Conservation (phyloP, 2,113 vertebrate species). For the Ascaphus truei region DNA sequence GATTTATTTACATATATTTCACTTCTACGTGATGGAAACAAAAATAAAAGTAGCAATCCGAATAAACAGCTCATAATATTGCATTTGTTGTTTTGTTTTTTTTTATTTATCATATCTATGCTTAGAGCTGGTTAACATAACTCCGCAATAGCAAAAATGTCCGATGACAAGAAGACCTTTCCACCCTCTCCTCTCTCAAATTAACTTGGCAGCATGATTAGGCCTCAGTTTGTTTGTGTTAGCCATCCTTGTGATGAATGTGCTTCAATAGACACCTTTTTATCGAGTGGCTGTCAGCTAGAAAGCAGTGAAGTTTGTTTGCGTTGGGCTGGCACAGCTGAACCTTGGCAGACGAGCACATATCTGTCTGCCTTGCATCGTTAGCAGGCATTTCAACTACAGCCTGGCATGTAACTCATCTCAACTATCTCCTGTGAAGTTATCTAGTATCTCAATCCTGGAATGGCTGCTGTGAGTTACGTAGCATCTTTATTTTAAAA, state of each 20-base stretch:
- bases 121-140: too few species aligned
- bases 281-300: slow-evolving; percentile 30
- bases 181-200: too few species aligned
- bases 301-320: slow-evolving; percentile 19
- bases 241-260: not conserved
- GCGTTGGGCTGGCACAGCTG: slow-evolving; percentile 11
- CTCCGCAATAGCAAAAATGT: too few species aligned
- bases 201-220: too few species aligned
- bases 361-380: slow-evolving; percentile 2
- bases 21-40: too few species aligned
- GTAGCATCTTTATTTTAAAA: not conserved
- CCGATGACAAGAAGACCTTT: too few species aligned
- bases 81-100: too few species aligned
- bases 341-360: slow-evolving; percentile 7
- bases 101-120: too few species aligned
- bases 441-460: not conserved
- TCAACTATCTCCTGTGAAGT: not conserved
- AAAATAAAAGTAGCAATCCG: too few species aligned
- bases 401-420: not conserved
- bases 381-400: slow-evolving; percentile 2
- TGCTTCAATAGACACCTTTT: slow-evolving; percentile 1
- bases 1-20: too few species aligned
- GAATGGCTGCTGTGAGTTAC: not conserved
- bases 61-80: too few species aligned
- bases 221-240: too few species aligned